Evolutionary conservation across 2,888 invertebrate species (phyloP), one percentile per base, ranked within the genome.

Genomic region (Clunio marinus): DNA sequence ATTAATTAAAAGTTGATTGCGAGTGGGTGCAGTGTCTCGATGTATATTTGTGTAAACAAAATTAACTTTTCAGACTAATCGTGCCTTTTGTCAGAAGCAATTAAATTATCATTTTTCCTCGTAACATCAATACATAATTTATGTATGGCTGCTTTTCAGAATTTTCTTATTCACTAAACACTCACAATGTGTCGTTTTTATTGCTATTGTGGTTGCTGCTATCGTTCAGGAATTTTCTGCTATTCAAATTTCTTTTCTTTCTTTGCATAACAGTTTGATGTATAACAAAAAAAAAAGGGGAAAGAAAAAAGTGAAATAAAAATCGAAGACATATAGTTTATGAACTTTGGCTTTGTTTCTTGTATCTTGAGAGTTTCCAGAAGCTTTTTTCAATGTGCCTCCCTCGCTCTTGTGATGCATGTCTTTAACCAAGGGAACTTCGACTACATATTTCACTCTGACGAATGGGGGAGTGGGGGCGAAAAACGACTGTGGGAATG

Each of bases 71-170:
- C 32, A 66, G 66, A 66, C 51, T 55, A 17, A n/a, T 24, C 35
- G 5, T 45, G 45, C 45, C n/a, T 8, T 58, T 65, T 65, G 55
- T 27, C 65, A 25, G 20, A 15, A 65, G 65, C 51, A 66, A 66
- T 55, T 66, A 66, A 66, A 66, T 66, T 66, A 66, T 66, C 51
- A 45, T 66, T 66, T 51, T 27, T 55, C 27, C 15, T n/a, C 15
- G 45, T 15, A n/a, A 7, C 45, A 8, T 32, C 7, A 32, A 32
- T 13, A 13, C n/a, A 55, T 2, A 22, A 25, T 17, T 7, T 25
- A 3, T 20, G 20, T 59, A 59, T 10, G 59, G 32, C 35, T 59
- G 28, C 59, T 57, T 57, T 7, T 2, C 8, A 27, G 25, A 4
- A 27, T 27, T 57, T 24, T 27, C 57, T 25, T 10, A 24, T 57